Evolutionary conservation across 2,888 invertebrate species (phyloP), one percentile per base, ranked within the genome.

Genomic region (Polymixis lichenea): DNA sequence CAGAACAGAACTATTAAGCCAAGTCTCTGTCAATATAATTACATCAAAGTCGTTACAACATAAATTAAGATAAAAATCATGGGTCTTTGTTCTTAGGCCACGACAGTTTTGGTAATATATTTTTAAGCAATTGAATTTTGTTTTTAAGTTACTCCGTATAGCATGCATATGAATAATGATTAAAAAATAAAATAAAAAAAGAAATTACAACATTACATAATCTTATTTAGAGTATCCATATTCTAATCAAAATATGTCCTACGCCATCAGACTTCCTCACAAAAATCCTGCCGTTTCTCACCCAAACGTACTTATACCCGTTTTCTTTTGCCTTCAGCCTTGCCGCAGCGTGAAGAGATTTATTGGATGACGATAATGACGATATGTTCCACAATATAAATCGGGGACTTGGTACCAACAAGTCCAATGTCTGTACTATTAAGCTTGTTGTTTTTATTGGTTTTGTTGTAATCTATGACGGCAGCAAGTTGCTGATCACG

Each of bases 1-100:
- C n/a, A 43, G 38, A 43, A n/a, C 62, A 43, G 43, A 43, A 62
- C n/a, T 62, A n/a, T 62, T 43, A n/a, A 62, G 62, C 43, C 62
- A 62, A 15, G 62, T 62, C n/a, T 62, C 62, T 43, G 43, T n/a
- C 4, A 62, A 13, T 43, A 62, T 62, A 8, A 32, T 28, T 32
- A 62, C 8, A 43, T 43, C 38, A 43, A 43, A 62, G 43, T 43
- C n/a, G 15, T 43, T 62, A 38, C 43, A 62, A n/a, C 62, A 62
- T 62, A 62, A n/a, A 43, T 62, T 62, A 7, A 15, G n/a, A n/a
- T 43, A 43, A 5, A 62, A 62, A 43, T 43, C 58, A 43, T 43
- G 43, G 7, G 38, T 28, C 22, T 38, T 62, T 43, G n/a, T n/a
- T n/a, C n/a, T n/a, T n/a, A n/a, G n/a, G n/a, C n/a, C n/a, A n/a